Conservation (phyloP, 2,888 invertebrate genomes). For the Hypolimnas misippus region DNA sequence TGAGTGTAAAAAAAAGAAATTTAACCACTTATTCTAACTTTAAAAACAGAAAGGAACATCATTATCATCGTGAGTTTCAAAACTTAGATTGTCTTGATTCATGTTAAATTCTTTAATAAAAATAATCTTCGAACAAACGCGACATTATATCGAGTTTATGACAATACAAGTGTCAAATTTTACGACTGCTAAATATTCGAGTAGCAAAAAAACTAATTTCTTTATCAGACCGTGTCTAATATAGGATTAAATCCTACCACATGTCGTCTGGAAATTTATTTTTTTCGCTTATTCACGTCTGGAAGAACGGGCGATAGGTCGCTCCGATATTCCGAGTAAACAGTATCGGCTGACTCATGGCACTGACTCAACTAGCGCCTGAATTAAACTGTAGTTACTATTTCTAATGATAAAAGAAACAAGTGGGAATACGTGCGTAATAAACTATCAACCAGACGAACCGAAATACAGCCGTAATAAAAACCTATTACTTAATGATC, state of each 20-base stretch:
- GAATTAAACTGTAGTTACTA: conserved; percentile 53
- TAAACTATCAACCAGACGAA: conserved; percentile 12
- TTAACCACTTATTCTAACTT: too few species aligned
- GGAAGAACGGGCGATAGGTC: conserved; percentile 46
- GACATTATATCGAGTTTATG: background rate
- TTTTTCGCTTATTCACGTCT: conserved; percentile 50
- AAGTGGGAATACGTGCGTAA: conserved; percentile 9
- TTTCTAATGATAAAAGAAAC: conserved; percentile 39
- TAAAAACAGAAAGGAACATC: too few species aligned
- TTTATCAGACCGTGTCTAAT: conserved; percentile 23
- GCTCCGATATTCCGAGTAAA: conserved; percentile 45
- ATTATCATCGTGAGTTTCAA: too few species aligned
- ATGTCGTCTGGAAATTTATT: conserved; percentile 46
- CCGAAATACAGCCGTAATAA: background rate
- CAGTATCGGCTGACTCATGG: conserved; percentile 47
- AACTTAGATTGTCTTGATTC: too few species aligned
- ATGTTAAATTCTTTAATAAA: background rate
- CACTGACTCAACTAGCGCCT: conserved; percentile 52
- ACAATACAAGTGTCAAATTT: background rate
- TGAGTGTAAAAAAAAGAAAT: too few species aligned
- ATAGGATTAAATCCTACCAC: conserved; percentile 40
- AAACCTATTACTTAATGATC: background rate
- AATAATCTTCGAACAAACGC: background rate
- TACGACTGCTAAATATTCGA: conserved; percentile 8
- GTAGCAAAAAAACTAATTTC: conserved; percentile 18